These are phyloP conservation scores for Pangasianodon hypophthalmus DNA, from an alignment of 2,113 vertebrate species.

Conservation along the genomic window DNA sequence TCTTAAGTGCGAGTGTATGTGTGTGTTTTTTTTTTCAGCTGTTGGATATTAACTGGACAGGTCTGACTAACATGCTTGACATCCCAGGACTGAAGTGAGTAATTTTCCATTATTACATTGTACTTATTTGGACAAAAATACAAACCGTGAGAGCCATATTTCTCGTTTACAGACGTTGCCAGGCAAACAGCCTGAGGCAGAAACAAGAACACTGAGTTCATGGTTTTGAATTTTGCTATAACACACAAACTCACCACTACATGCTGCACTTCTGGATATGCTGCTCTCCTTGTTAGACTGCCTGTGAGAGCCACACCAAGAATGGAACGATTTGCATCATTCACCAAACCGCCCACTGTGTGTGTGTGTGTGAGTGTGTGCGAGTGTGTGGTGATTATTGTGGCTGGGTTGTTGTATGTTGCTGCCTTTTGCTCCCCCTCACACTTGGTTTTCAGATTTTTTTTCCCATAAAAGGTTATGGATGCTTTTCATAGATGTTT, in stretches of 20 bases:
- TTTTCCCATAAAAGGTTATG: background rate
- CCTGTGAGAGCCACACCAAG: background rate
- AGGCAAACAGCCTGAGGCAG: background rate
- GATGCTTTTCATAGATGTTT: background rate
- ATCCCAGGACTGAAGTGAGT: conserved; percentile 96
- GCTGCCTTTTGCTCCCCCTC: background rate
- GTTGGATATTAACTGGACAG: conserved; percentile 97
- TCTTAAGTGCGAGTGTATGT: background rate
- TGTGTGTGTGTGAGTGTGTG: background rate
- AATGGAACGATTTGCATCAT: conserved; percentile 17
- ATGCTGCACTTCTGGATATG: background rate
- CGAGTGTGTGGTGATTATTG: background rate
- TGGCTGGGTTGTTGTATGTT: conserved; percentile 3
- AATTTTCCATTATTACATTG: conserved; percentile 2
- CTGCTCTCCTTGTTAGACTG: conserved; percentile 36
- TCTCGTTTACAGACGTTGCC: background rate
- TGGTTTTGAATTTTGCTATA: background rate
- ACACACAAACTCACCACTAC: background rate
- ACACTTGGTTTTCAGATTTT: background rate
- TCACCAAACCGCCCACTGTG: background rate
- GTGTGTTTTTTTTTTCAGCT: conserved; percentile 73
- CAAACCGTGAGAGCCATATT: background rate
- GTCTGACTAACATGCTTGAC: conserved; percentile 94
- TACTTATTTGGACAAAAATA: background rate
- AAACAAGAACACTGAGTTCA: background rate